These are phyloP conservation scores for Cerastis rubricosa DNA, from an alignment of 2,888 invertebrate species.

Conservation along the genomic window DNA sequence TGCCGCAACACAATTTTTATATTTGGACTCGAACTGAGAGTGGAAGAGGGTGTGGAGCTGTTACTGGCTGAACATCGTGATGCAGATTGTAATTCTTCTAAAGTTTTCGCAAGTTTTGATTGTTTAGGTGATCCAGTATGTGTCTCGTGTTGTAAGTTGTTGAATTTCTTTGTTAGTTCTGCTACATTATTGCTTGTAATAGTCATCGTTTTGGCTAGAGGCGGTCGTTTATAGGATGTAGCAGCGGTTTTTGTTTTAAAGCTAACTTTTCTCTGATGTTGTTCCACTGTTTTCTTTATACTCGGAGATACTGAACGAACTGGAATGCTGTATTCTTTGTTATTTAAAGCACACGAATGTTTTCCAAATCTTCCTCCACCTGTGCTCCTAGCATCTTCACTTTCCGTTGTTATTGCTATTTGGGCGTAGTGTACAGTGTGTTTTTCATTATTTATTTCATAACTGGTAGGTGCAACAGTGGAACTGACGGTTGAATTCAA, in stretches of 20 bases:
- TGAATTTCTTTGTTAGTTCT: conserved; percentile 93
- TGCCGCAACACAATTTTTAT: conserved; percentile 88
- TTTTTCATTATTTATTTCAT: conserved; percentile 44
- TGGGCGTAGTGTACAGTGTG: conserved; percentile 82
- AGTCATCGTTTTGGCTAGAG: conserved; percentile 86
- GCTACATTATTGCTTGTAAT: conserved; percentile 92
- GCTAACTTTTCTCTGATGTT: conserved; percentile 90
- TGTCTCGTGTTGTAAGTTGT: conserved; percentile 91
- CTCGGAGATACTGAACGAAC: conserved; percentile 70
- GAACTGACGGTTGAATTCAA: conserved; percentile 81
- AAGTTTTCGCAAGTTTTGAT: conserved; percentile 89
- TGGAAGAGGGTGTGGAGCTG: conserved; percentile 87
- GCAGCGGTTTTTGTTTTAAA: conserved; percentile 91
- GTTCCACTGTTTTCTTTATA: conserved; percentile 80
- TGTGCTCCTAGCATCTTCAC: conserved; percentile 87
- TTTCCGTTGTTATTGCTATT: conserved; percentile 84
- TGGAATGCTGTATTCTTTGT: conserved; percentile 69
- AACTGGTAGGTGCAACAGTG: conserved; percentile 71
- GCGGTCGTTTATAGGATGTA: conserved; percentile 84
- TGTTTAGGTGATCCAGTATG: conserved; percentile 85
- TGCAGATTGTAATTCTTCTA: conserved; percentile 84
- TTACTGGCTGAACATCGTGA: conserved; percentile 81
- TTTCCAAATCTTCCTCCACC: conserved; percentile 82
- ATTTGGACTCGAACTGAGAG: conserved; percentile 87
- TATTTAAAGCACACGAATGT: conserved; percentile 65